Percentiles rank a stretch among this genome's conserved stretches.
These are phyloP conservation scores for Catocala sponsa DNA, from an alignment of 2,888 invertebrate genomes.

Conservation along the genomic window DNA sequence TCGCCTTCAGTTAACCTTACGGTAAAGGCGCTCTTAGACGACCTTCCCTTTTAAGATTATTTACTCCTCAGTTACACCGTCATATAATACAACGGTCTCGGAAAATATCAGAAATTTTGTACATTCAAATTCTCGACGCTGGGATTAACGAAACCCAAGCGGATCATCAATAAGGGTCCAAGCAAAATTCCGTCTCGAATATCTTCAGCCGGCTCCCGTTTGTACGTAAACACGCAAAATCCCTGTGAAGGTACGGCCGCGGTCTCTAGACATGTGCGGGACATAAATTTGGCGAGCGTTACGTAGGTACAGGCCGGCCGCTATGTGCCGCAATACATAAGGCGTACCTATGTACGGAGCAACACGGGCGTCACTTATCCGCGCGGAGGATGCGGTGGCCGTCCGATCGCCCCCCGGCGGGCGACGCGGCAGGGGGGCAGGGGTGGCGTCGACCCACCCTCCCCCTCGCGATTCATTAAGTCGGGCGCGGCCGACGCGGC, in stretches of 20 bases:
- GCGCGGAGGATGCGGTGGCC: slow-evolving; percentile 87
- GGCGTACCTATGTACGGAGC: slow-evolving; percentile 82
- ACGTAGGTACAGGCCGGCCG: slow-evolving; percentile 84
- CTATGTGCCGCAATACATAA: slow-evolving; percentile 83
- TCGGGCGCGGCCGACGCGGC: slow-evolving; percentile 87
- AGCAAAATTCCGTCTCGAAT: slow-evolving; percentile 81
- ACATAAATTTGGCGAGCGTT: slow-evolving; percentile 88
- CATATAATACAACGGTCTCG: slow-evolving; percentile 17
- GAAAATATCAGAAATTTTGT: slow-evolving; percentile 33
- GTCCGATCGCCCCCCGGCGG: slow-evolving; percentile 80
- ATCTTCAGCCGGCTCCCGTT: slow-evolving; percentile 77
- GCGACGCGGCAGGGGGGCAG: slow-evolving; percentile 36
- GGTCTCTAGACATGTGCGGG: slow-evolving; percentile 88
- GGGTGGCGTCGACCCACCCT: slow-evolving; percentile 60
- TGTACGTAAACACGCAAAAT: slow-evolving; percentile 87
- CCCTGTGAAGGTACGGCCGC: slow-evolving; percentile 86
- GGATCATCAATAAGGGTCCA: slow-evolving; percentile 83
- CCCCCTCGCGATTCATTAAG: slow-evolving; percentile 86
- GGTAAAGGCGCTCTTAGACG: slow-evolving; percentile 20
- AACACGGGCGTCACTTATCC: slow-evolving; percentile 88
- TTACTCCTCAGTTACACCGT: slow-evolving; percentile 17
- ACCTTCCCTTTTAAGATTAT: slow-evolving; percentile 32
- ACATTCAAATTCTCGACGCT: slow-evolving; percentile 40
- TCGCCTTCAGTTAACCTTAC: slow-evolving; percentile 58
- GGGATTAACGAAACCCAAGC: slow-evolving; percentile 65